Percentiles rank a stretch among this genome's conserved stretches.
Evolutionary conservation across 2,797 vertebrate species (phyloP).

Genomic region (Bovichtus diacanthus): DNA sequence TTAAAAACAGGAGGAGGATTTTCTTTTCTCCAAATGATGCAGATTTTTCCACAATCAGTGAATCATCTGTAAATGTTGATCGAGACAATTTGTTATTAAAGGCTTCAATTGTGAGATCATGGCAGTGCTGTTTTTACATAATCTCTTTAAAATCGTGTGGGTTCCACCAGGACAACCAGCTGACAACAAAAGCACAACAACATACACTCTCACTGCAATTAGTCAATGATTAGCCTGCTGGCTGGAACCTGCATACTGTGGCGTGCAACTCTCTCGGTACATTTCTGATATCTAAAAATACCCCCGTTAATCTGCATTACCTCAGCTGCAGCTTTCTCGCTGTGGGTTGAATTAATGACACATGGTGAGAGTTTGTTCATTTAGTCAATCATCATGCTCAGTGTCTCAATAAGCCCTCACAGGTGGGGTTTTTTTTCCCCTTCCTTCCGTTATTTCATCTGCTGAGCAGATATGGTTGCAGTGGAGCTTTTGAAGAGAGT

Average conservation of each 20-base stretch:
- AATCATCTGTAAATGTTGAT: conserved; percentile 43
- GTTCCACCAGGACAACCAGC: conserved; percentile 51
- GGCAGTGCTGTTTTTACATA: conserved; percentile 43
- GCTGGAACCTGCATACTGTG: conserved; percentile 57
- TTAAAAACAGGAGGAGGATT: conserved; percentile 21
- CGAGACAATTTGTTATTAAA: conserved; percentile 39
- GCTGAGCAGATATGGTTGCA: conserved; percentile 37
- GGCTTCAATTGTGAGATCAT: conserved; percentile 60
- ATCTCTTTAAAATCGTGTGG: conserved; percentile 53
- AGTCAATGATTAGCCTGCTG: conserved; percentile 63
- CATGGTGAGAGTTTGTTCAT: conserved; percentile 28
- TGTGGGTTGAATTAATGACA: conserved; percentile 47
- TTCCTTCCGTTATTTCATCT: conserved; percentile 36
- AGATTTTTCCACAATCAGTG: conserved; percentile 45
- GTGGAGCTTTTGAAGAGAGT: conserved; percentile 28
- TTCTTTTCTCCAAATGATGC: conserved; percentile 37
- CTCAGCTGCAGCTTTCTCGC: conserved; percentile 33
- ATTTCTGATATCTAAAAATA: conserved; percentile 64
- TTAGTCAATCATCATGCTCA: conserved; percentile 30
- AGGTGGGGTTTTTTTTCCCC: neutral
- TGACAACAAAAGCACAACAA: conserved; percentile 57
- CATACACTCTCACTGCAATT: conserved; percentile 51
- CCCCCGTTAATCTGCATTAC: conserved; percentile 51
- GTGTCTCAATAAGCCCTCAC: conserved; percentile 8
- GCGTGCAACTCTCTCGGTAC: conserved; percentile 20